These are phyloP conservation scores for Amiota mariae DNA, from an alignment of 2,888 invertebrate genomes.

Conservation along the genomic window DNA sequence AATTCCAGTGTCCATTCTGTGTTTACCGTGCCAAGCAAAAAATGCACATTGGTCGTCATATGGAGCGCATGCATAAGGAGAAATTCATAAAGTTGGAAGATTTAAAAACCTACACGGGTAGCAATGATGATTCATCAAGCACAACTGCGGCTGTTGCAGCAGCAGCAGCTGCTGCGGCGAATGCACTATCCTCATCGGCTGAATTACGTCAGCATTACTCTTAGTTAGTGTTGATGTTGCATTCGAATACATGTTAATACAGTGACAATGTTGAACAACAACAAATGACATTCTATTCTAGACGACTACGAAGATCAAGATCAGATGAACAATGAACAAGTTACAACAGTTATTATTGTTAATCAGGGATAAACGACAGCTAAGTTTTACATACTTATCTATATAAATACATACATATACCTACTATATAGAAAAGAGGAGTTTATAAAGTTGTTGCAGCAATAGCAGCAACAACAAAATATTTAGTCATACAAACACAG, in stretches of 20 bases:
- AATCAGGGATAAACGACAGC: constrained; percentile 54
- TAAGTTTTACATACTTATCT: constrained; percentile 5
- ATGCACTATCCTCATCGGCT: constrained; percentile 48
- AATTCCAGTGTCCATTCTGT: constrained; percentile 87
- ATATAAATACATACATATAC: constrained; percentile 7
- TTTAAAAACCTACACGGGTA: constrained; percentile 67
- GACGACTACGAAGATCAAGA: neutral
- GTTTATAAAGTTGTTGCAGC: too few species aligned
- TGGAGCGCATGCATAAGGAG: constrained; percentile 87
- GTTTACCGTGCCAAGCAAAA: constrained; percentile 89
- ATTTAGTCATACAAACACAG: constrained; percentile 43
- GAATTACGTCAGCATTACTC: constrained; percentile 71
- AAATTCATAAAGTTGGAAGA: constrained; percentile 74
- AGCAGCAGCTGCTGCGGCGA: constrained; percentile 45
- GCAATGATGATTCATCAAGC: constrained; percentile 39
- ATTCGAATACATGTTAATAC: neutral
- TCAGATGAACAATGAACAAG: constrained; percentile 29
- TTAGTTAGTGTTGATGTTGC: constrained; percentile 49
- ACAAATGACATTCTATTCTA: constrained; percentile 12
- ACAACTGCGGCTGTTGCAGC: constrained; percentile 35
- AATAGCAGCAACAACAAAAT: neutral
- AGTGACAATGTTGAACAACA: neutral
- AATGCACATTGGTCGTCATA: constrained; percentile 88
- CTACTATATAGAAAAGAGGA: neutral
- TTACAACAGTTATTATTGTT: constrained; percentile 40